phyloP scores from a whole-genome alignment of 2,888 invertebrate species.

The Sisyra terminalis region DNA sequence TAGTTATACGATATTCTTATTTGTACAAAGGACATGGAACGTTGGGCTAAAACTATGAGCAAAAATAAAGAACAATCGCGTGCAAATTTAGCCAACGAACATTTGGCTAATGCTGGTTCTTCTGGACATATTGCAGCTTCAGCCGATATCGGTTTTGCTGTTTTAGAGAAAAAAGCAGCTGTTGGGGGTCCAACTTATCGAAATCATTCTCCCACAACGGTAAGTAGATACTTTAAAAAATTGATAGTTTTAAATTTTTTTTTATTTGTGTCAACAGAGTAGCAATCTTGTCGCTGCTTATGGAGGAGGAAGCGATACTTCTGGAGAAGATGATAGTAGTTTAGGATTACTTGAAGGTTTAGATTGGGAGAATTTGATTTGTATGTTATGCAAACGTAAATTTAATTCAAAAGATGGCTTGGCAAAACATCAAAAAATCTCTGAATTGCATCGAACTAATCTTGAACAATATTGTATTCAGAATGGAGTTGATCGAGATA shows the following conservation, averaged over 20 bases:
- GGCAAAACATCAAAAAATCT: conserved; percentile 79
- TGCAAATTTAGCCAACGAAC: conserved; percentile 13
- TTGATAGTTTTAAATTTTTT: background rate
- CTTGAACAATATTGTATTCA: conserved; percentile 27
- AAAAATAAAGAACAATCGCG: conserved; percentile 71
- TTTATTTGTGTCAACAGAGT: conserved; percentile 1
- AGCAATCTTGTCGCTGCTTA: conserved; percentile 56
- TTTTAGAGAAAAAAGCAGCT: conserved; percentile 59
- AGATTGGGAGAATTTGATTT: conserved; percentile 82
- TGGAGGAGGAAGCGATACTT: conserved; percentile 53
- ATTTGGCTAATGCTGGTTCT: no score
- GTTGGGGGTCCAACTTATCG: background rate
- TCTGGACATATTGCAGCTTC: conserved; percentile 40
- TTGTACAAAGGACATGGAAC: conserved; percentile 51
- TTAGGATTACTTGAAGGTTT: conserved; percentile 57
- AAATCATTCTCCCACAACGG: background rate
- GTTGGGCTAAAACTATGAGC: conserved; percentile 94
- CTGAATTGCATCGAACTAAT: conserved; percentile 88
- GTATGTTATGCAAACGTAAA: conserved; percentile 87
- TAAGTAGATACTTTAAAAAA: background rate
- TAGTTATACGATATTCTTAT: no score
- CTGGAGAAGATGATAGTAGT: conserved; percentile 32
- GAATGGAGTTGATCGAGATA: conserved; percentile 1
- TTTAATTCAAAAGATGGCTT: conserved; percentile 82
- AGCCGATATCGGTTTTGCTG: conserved; percentile 87